phyloP scores from a whole-genome alignment of 2,113 vertebrate species.

The Fulica atra region DNA sequence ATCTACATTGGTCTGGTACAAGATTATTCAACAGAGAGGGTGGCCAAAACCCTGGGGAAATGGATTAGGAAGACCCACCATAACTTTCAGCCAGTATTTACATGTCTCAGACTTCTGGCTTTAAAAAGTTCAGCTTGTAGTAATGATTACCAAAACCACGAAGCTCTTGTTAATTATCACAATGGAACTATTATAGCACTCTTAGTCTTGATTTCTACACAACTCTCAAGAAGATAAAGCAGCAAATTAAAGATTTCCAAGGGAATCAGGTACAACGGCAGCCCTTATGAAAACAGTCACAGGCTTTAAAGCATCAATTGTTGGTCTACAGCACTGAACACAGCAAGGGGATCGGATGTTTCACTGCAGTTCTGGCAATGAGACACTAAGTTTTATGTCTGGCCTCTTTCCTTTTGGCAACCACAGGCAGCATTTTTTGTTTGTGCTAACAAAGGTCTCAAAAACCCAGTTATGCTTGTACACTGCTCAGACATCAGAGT shows the following conservation, averaged over 20 bases:
- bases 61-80: background rate
- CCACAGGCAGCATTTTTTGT: background rate
- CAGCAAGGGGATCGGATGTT: rapidly evolving
- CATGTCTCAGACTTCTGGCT: background rate
- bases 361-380: background rate
- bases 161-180: background rate
- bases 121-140: background rate
- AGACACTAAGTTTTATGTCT: background rate
- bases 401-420: background rate
- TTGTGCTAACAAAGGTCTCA: background rate
- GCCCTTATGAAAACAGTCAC: background rate
- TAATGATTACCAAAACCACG: background rate
- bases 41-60: background rate
- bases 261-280: background rate
- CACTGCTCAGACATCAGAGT: background rate
- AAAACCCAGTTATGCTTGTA: background rate
- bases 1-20: background rate
- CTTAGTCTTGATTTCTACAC: background rate
- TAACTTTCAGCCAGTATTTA: background rate
- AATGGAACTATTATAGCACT: background rate
- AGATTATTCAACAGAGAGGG: background rate
- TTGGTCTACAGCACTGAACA: background rate
- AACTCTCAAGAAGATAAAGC: background rate
- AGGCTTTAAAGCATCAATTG: background rate
- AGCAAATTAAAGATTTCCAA: background rate